Percentiles rank a stretch among this genome's conserved stretches.
Evolutionary conservation across 2,888 invertebrate species (phyloP).

Genomic region (Sphecodes monilicornis): DNA sequence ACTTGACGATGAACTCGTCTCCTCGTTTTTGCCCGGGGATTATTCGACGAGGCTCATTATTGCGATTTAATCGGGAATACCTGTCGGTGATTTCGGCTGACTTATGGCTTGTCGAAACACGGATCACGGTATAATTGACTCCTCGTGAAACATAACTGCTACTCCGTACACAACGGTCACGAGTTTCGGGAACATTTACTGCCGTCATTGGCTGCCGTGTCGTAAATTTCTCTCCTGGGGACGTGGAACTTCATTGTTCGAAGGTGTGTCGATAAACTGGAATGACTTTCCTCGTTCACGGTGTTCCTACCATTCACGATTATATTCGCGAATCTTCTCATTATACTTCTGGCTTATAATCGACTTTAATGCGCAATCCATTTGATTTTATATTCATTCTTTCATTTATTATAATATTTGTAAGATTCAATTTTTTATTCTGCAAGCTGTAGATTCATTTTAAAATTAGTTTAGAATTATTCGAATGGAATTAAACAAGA

Average conservation of each 20-base stretch:
- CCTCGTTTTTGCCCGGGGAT: background rate
- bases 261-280: background rate
- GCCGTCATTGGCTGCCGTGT: slow-evolving; percentile 2
- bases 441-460: background rate
- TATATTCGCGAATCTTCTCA: background rate
- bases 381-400: background rate
- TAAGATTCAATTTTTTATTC: background rate
- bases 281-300: background rate
- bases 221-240: background rate
- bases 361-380: background rate
- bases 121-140: slow-evolving; percentile 28
- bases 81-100: background rate
- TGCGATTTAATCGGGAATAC: slow-evolving; percentile 12
- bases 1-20: slow-evolving; percentile 18
- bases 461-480: no score
- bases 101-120: background rate
- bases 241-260: background rate
- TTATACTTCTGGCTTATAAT: background rate
- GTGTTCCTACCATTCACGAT: background rate
- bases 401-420: background rate
- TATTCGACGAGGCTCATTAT: slow-evolving; percentile 18
- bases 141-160: background rate
- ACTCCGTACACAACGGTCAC: background rate
- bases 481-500: no score
- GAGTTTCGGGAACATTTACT: slow-evolving; percentile 2